Evolutionary conservation across 2,888 invertebrate species (phyloP), one percentile per base, ranked within the genome.

Genomic region (Scaptomyza cyrtandrae): DNA sequence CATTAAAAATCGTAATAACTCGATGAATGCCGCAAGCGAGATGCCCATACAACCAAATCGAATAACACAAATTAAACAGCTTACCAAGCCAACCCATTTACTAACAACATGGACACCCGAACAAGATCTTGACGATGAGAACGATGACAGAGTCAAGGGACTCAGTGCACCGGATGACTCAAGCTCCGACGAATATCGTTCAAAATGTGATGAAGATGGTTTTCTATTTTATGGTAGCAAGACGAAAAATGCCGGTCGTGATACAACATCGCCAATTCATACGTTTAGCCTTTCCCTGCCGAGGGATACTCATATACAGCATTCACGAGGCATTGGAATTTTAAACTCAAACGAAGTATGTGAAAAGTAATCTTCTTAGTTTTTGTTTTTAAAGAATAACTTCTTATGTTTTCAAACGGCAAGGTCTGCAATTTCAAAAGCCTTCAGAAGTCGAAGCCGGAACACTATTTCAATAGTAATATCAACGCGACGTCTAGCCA

Each of bases 241-340:
- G 13, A 11, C 56, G 14, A 65, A 68, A 35, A 73, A 61, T 27
- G 0, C 52, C n/a, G 39, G 27, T 14, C 50, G 33, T 39, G 60
- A 71, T 16, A n/a, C 10, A 7, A 31, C 63, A 13, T 92, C 93
- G 0, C 91, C 92, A 3, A 93, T 94, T 0, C 95, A 95, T 83
- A 94, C 96, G 13, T 96, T 96, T 92, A 96, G 96, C 79, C 93
- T 96, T 39, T 96, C 96, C 0, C 92, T 96, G 68, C 96, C 96
- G 0, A 91, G 96, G 53, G 96, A 96, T 73, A 93, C 93, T 61
- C 93, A 93, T 66, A 45, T 71, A 6, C 70, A 80, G 9, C 53
- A 77, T 16, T 46, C 66, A 7, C 55, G 74, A 0, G 57, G 50
- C 46, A 49, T 60, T 14, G 66, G 66, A 11, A 48, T 49, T 11